Conservation (phyloP, 1,140 invertebrate genomes). For the Drosophila ogumai region DNA sequence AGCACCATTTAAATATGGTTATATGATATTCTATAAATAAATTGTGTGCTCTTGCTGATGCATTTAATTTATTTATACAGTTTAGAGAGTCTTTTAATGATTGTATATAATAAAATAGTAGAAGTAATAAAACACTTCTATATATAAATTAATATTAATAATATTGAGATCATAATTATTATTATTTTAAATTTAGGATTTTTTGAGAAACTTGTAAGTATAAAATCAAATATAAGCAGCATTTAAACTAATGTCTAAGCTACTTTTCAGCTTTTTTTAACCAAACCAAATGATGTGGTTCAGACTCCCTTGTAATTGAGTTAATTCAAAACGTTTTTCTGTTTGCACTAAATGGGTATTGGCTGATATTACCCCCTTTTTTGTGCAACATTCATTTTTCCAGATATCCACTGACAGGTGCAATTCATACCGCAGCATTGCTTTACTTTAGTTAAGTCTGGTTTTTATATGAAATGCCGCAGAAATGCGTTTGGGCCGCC, state of each 20-base stretch:
- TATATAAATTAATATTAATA: not conserved
- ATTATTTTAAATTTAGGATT: not conserved
- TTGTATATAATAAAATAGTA: too few species aligned
- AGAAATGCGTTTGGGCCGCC: constrained; percentile 62
- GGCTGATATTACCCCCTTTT: constrained; percentile 9
- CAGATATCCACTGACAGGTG: constrained; percentile 64
- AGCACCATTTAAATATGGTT: too few species aligned
- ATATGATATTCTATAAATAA: not conserved
- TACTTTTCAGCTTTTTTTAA: constrained; percentile 2
- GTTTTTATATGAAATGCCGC: constrained; percentile 26
- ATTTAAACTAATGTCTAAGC: not conserved
- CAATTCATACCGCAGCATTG: constrained; percentile 40
- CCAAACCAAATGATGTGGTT: not conserved
- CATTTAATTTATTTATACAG: not conserved
- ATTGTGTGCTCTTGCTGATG: not conserved
- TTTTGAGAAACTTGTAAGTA: too few species aligned
- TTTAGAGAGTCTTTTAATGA: too few species aligned
- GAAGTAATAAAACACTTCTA: not conserved
- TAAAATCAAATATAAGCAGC: not conserved
- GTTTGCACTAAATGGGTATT: constrained; percentile 8
- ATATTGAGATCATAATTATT: too few species aligned
- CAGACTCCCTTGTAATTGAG: not conserved
- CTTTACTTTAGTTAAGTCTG: constrained; percentile 35
- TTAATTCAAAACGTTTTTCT: not conserved
- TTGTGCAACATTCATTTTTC: constrained; percentile 38